phyloP scores from a whole-genome alignment of 2,113 vertebrate genomes.

The Ginglymostoma cirratum region DNA sequence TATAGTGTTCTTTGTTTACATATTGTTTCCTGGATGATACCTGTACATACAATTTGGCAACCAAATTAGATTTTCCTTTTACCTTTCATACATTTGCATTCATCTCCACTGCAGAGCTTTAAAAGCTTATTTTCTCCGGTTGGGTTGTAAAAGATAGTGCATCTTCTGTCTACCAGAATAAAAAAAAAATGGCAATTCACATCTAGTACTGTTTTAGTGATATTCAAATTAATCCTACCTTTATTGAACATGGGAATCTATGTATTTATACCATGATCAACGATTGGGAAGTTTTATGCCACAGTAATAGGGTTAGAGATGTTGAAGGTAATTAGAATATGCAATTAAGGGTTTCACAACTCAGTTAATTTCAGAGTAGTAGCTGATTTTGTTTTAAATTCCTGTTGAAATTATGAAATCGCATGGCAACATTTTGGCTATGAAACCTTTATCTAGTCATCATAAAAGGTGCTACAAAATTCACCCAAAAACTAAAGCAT shows the following conservation, averaged over 20 bases:
- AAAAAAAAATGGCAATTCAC: neutral
- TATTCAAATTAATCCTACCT: neutral
- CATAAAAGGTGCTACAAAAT: neutral
- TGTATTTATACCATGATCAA: neutral
- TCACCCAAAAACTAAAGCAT: neutral
- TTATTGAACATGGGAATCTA: neutral
- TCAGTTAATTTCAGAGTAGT: neutral
- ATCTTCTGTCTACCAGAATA: constrained; percentile 64
- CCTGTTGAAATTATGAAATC: neutral
- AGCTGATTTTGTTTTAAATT: neutral
- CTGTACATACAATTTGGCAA: neutral
- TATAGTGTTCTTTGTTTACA: neutral
- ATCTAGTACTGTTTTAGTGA: neutral
- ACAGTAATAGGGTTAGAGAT: neutral
- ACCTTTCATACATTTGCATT: constrained; percentile 86
- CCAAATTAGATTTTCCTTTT: constrained; percentile 40
- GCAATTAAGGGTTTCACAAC: neutral
- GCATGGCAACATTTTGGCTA: neutral
- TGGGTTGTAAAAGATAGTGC: constrained; percentile 64
- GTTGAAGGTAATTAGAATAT: constrained; percentile 1
- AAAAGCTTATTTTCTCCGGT: constrained; percentile 61
- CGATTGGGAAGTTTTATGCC: neutral
- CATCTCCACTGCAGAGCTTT: constrained; percentile 67
- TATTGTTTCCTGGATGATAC: neutral
- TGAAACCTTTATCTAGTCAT: neutral